A percentile compares a stretch with the other conserved stretches of the same genome.
Conservation (phyloP, 2,113 vertebrate genomes). For the Danionella cerebrum region DNA sequence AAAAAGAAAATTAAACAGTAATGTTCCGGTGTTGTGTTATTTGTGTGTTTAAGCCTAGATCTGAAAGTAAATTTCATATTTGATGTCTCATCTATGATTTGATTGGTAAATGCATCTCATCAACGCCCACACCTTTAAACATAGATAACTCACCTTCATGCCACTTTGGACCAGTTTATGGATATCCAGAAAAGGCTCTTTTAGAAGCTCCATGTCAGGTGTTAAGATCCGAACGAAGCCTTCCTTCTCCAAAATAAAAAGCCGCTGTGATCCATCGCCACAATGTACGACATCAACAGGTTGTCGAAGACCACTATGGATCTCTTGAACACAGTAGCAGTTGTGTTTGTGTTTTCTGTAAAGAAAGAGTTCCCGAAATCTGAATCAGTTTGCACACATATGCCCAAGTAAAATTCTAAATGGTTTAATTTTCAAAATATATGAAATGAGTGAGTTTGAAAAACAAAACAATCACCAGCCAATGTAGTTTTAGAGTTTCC, state of each 20-base stretch:
- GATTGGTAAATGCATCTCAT: too few species aligned
- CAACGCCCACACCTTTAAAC: background rate
- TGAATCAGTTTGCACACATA: too few species aligned
- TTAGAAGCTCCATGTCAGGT: constrained; percentile 80
- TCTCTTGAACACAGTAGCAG: constrained; percentile 93
- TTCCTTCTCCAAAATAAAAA: constrained; percentile 95
- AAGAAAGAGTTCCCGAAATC: background rate
- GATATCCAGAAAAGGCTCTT: constrained; percentile 95
- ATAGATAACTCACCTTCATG: constrained; percentile 80
- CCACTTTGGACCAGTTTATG: constrained; percentile 97
- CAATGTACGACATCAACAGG: constrained; percentile 82
- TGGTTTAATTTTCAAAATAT: too few species aligned
- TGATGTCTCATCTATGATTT: too few species aligned
- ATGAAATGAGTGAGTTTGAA: too few species aligned
- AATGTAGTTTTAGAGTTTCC: too few species aligned
- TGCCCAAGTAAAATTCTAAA: too few species aligned
- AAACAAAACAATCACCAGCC: too few species aligned
- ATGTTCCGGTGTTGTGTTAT: too few species aligned
- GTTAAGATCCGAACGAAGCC: constrained; percentile 89
- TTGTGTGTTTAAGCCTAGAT: too few species aligned
- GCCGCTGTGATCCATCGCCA: constrained; percentile 89
- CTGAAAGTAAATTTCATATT: background rate
- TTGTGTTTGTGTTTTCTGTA: constrained; percentile 97
- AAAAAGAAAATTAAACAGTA: too few species aligned
- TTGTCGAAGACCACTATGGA: constrained; percentile 84